These are phyloP conservation scores for Smithornis capensis DNA, from an alignment of 2,113 vertebrate species.

Conservation along the genomic window DNA sequence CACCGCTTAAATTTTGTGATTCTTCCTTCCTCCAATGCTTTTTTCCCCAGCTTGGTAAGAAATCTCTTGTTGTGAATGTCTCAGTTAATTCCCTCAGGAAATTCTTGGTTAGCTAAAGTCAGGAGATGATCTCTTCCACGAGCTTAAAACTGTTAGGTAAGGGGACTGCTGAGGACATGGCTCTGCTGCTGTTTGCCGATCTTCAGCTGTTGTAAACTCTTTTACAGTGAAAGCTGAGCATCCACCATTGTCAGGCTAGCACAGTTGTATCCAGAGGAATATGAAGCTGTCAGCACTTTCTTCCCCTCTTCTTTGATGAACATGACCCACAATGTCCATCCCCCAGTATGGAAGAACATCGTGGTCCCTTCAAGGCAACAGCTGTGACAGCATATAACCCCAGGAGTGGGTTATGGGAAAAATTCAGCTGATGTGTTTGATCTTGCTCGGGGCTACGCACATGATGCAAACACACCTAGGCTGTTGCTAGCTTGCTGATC, in stretches of 20 bases:
- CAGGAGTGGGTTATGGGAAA: background rate
- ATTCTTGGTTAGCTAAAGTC: background rate
- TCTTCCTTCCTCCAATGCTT: background rate
- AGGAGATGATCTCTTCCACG: background rate
- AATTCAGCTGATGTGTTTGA: background rate
- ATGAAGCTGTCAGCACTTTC: background rate
- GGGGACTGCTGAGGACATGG: background rate
- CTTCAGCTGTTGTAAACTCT: background rate
- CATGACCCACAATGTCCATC: background rate
- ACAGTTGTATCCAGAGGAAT: background rate
- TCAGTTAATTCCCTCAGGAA: background rate
- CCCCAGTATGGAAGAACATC: background rate
- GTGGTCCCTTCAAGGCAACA: background rate
- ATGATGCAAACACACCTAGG: background rate
- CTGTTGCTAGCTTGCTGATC: background rate
- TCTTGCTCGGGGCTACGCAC: background rate
- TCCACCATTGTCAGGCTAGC: background rate
- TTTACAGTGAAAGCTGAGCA: background rate
- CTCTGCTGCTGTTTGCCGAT: background rate
- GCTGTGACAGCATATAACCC: background rate
- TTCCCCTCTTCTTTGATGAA: background rate
- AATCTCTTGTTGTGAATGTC: background rate
- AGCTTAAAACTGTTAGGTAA: background rate
- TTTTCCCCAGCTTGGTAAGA: background rate
- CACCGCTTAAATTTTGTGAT: background rate